A percentile compares a stretch with the other conserved stretches of the same genome.
Evolutionary conservation across 2,888 invertebrate genomes (phyloP).

Genomic region (Coelopa pilipes): DNA sequence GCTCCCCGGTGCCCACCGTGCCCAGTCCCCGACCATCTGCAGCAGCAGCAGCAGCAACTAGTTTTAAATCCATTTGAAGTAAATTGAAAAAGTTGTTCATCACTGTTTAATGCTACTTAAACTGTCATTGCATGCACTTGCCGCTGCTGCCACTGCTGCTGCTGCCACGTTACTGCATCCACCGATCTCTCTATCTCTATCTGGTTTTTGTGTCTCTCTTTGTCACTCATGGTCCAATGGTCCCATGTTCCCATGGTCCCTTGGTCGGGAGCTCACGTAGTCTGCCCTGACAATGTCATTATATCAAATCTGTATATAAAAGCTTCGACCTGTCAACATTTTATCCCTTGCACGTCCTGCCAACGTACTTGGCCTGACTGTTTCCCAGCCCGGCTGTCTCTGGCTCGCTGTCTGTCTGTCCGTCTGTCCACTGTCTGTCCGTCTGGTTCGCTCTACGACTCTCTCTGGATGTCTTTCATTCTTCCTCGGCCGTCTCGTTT

Average conservation of each 20-base stretch:
- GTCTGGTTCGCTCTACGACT: not conserved
- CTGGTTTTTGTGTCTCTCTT: not conserved
- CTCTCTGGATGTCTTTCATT: not conserved
- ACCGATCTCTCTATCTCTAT: not conserved
- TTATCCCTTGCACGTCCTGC: conserved; percentile 10
- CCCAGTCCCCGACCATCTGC: not conserved
- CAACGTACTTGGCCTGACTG: not conserved
- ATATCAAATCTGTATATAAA: conserved; percentile 39
- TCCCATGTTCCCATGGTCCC: not conserved
- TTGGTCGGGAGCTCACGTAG: conserved; percentile 2
- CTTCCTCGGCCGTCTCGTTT: not conserved
- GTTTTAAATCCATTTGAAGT: conserved; percentile 28
- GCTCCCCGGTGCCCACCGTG: too few relatives aligned
- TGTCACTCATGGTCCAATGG: too few relatives aligned
- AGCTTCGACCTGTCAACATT: conserved; percentile 40
- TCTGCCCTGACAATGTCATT: conserved; percentile 19
- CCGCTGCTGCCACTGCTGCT: not conserved
- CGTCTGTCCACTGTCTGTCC: not conserved
- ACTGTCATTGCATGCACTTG: conserved; percentile 42
- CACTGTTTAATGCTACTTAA: conserved; percentile 47
- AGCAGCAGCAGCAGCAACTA: conserved; percentile 3
- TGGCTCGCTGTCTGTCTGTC: not conserved
- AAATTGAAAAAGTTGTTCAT: conserved; percentile 48
- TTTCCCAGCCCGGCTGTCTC: not conserved
- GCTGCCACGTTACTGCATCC: not conserved